Evolutionary conservation across 2,797 vertebrate species (phyloP).

Genomic region (Parotocinclus haroldoi): DNA sequence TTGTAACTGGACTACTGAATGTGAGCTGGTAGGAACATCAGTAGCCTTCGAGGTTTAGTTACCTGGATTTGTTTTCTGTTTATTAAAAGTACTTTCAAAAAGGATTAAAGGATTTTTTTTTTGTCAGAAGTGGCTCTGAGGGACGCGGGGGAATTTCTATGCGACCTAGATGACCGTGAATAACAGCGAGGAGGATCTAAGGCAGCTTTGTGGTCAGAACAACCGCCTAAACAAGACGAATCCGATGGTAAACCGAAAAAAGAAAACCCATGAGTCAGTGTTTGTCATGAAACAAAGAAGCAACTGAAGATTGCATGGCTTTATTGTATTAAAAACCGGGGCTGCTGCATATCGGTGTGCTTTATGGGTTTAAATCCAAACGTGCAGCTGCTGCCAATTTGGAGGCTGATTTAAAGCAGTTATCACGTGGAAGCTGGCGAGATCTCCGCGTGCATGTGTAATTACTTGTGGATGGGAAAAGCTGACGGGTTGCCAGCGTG

Average conservation of each 20-base stretch:
- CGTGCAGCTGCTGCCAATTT: slow-evolving; percentile 34
- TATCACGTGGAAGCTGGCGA: slow-evolving; percentile 39
- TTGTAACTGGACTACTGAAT: too few relatives aligned
- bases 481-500: slow-evolving; percentile 42
- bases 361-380: slow-evolving; percentile 36
- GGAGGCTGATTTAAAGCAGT: slow-evolving; percentile 44
- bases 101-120: too few relatives aligned
- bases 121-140: background rate
- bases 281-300: slow-evolving; percentile 7
- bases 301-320: background rate
- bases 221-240: too few relatives aligned
- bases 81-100: slow-evolving; percentile 8
- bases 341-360: background rate
- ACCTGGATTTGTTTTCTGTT: background rate
- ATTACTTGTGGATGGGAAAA: slow-evolving; percentile 38
- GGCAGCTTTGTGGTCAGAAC: slow-evolving; percentile 25
- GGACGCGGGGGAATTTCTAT: too few relatives aligned
- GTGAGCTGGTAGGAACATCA: too few relatives aligned
- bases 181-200: background rate
- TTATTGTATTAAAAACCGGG: too few relatives aligned
- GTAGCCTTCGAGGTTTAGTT: too few relatives aligned
- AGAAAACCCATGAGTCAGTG: background rate
- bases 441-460: slow-evolving; percentile 14
- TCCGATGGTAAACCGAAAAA: background rate
- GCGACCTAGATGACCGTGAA: slow-evolving; percentile 10